A percentile compares a stretch with the other conserved stretches of the same genome.
Evolutionary conservation across 2,888 invertebrate genomes (phyloP).

Genomic region (Metallyticus violacea): DNA sequence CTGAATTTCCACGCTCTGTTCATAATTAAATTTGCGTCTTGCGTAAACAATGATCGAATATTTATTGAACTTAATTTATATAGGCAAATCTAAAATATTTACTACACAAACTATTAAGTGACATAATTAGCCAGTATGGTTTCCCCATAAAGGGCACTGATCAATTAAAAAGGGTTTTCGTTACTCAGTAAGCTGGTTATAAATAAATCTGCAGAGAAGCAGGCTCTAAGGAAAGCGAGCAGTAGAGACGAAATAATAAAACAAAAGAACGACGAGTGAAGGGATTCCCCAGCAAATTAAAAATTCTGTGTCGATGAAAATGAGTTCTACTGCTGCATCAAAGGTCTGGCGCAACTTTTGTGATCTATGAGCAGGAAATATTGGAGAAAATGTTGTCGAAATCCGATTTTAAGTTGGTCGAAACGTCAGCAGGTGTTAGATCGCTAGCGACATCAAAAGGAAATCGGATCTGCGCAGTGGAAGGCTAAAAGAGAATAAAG

Average conservation of each 20-base stretch:
- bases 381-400: not conserved
- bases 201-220: not conserved
- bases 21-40: too few species aligned
- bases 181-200: too few species aligned
- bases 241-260: not conserved
- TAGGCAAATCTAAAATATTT: too few species aligned
- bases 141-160: too few species aligned
- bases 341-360: not conserved
- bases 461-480: too few species aligned
- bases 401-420: not conserved
- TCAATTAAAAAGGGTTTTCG: too few species aligned
- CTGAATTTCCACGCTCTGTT: too few species aligned
- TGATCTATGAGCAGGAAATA: not conserved
- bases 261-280: not conserved
- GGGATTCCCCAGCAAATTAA: not conserved
- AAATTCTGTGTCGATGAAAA: not conserved
- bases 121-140: too few species aligned
- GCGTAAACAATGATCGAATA: too few species aligned
- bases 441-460: not conserved
- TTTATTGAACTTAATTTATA: too few species aligned
- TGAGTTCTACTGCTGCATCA: not conserved
- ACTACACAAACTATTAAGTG: too few species aligned
- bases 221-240: not conserved
- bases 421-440: not conserved
- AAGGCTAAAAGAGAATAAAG: not conserved